Percentiles rank a stretch among this genome's conserved stretches.
Evolutionary conservation across 2,797 vertebrate genomes (phyloP).

Genomic region (Falco berigora): DNA sequence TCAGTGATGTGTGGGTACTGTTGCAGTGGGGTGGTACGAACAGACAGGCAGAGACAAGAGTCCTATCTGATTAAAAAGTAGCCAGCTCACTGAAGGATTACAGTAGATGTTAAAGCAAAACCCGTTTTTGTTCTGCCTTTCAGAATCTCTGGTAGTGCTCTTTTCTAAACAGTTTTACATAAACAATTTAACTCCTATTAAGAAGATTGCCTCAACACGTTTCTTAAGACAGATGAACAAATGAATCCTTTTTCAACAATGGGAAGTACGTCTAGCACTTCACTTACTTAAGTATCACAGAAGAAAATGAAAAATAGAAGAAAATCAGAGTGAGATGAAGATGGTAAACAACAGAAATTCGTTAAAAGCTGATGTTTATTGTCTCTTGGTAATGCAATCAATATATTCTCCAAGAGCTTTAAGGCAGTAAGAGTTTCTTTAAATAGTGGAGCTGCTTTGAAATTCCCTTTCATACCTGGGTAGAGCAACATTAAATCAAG

Average conservation of each 20-base stretch:
- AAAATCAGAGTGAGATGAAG: conserved; percentile 1
- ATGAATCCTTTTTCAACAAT: background rate
- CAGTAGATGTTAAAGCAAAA: background rate
- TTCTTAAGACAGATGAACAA: background rate
- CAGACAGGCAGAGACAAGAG: background rate
- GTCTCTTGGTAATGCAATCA: background rate
- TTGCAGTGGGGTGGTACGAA: background rate
- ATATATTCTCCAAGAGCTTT: background rate
- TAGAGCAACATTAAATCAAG: conserved; percentile 1
- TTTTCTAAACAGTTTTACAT: background rate
- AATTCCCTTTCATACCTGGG: background rate
- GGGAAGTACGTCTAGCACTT: background rate
- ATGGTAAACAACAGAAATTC: background rate
- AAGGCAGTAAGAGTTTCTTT: background rate
- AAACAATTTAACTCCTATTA: background rate
- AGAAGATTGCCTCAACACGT: background rate
- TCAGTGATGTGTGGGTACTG: background rate
- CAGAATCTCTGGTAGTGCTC: background rate
- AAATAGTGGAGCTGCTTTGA: conserved; percentile 13
- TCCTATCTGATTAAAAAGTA: background rate
- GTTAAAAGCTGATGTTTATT: background rate
- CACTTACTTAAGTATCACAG: background rate
- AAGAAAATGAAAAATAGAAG: background rate
- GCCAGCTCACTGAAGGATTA: background rate
- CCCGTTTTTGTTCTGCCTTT: background rate